Percentiles rank a stretch among this genome's conserved stretches.
Evolutionary conservation across 2,113 vertebrate genomes (phyloP).

Genomic region (Coryphaenoides rupestris): DNA sequence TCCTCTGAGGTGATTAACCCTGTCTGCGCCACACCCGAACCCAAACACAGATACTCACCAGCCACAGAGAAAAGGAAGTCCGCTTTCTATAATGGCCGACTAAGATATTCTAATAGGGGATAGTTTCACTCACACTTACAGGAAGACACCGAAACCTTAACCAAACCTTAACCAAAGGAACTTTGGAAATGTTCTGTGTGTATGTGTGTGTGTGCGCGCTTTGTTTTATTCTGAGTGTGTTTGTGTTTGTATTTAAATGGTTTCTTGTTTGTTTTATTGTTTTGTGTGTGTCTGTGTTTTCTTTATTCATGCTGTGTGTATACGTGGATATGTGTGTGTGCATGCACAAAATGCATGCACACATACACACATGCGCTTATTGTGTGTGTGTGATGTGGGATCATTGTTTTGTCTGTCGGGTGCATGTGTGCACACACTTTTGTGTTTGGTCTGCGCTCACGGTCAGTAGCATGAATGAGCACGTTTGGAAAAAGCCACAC

Average conservation of each 20-base stretch:
- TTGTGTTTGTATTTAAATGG: conserved; percentile 1
- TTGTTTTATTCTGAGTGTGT: neutral
- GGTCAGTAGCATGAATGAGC: neutral
- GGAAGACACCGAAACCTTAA: too few relatives aligned
- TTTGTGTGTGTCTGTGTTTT: too few relatives aligned
- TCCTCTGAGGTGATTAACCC: conserved; percentile 39
- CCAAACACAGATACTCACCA: conserved; percentile 12
- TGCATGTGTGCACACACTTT: conserved; percentile 1
- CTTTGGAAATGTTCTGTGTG: conserved; percentile 16
- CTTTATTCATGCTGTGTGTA: conserved; percentile 20
- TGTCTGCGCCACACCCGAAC: conserved; percentile 38
- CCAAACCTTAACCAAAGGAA: conserved; percentile 1
- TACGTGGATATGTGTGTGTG: conserved; percentile 8
- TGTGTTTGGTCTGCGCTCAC: neutral
- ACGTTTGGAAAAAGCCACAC: conserved; percentile 33
- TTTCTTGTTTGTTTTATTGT: conserved; percentile 25
- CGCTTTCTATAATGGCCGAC: too few relatives aligned
- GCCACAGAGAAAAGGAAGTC: neutral
- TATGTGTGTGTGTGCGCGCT: neutral
- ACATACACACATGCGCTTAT: conserved; percentile 1
- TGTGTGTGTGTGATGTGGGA: conserved; percentile 1
- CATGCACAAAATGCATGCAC: too few relatives aligned
- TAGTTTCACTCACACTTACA: too few relatives aligned
- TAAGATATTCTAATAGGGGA: too few relatives aligned
- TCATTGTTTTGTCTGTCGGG: conserved; percentile 6